These are phyloP conservation scores for Temnothorax rugatulus DNA, from an alignment of 2,888 invertebrate genomes.

Conservation along the genomic window DNA sequence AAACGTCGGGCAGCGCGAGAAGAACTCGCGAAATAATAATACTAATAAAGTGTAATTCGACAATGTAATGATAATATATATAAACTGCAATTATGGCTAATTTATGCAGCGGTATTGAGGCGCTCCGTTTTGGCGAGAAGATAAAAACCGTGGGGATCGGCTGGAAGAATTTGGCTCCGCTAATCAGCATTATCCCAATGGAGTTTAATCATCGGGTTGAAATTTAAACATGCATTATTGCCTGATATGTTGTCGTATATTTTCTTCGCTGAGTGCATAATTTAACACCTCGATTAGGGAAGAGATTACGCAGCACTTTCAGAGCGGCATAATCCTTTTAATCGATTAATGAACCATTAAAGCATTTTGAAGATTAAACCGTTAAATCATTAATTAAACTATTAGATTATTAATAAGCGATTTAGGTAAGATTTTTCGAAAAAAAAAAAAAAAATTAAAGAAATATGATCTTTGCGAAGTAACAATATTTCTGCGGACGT, in stretches of 20 bases:
- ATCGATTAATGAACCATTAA: slow-evolving; percentile 12
- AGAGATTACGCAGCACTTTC: slow-evolving; percentile 12
- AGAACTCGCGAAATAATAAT: slow-evolving; percentile 35
- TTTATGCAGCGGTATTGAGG: slow-evolving; percentile 35
- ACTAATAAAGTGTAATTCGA: slow-evolving; percentile 50
- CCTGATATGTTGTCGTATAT: slow-evolving; percentile 23
- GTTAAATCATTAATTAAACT: slow-evolving; percentile 13
- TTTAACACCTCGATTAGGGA: slow-evolving; percentile 8
- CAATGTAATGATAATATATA: slow-evolving; percentile 43
- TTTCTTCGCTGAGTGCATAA: slow-evolving; percentile 32
- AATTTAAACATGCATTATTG: slow-evolving; percentile 34
- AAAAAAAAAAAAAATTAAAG: not conserved
- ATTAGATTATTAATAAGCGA: not conserved
- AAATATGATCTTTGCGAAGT: not conserved
- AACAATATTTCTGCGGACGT: slow-evolving; percentile 31
- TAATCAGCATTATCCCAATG: slow-evolving; percentile 37
- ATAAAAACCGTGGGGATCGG: slow-evolving; percentile 29
- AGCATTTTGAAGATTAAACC: not conserved
- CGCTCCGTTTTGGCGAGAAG: not conserved
- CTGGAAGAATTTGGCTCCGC: slow-evolving; percentile 7
- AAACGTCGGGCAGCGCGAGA: slow-evolving; percentile 3
- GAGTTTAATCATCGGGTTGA: slow-evolving; percentile 44
- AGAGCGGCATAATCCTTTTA: not conserved
- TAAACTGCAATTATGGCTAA: slow-evolving; percentile 47
- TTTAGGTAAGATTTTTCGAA: slow-evolving; percentile 11